Conservation (phyloP, 2,888 invertebrate species). For the Orthosia gracilis region DNA sequence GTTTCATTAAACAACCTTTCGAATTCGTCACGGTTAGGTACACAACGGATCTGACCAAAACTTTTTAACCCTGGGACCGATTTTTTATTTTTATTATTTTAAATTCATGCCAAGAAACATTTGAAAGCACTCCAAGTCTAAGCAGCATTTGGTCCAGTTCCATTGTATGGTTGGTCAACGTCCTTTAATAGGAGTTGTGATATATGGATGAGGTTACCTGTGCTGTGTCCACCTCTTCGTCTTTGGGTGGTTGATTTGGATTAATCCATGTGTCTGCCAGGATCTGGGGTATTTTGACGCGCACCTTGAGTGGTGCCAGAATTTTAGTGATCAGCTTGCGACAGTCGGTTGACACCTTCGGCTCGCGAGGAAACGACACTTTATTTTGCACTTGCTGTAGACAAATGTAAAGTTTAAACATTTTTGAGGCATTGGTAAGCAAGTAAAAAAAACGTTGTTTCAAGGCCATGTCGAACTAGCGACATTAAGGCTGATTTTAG, state of each 20-base stretch:
- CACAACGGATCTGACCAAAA: too few relatives aligned
- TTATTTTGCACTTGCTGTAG: conserved; percentile 94
- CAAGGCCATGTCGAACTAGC: background rate
- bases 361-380: conserved; percentile 93
- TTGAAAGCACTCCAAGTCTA: too few relatives aligned
- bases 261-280: conserved; percentile 93
- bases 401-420: background rate
- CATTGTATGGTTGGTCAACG: too few relatives aligned
- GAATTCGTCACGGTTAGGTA: too few relatives aligned
- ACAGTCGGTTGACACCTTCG: conserved; percentile 92
- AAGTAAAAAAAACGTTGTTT: background rate
- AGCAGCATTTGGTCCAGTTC: too few relatives aligned
- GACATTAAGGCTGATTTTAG: background rate
- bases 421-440: background rate
- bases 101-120: too few relatives aligned
- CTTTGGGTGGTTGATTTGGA: conserved; percentile 82
- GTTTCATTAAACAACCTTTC: too few relatives aligned
- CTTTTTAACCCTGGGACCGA: too few relatives aligned
- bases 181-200: background rate
- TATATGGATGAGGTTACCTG: conserved; percentile 51
- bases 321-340: conserved; percentile 93
- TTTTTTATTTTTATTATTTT: too few relatives aligned
- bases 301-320: conserved; percentile 93
- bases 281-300: conserved; percentile 93
- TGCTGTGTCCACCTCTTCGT: conserved; percentile 76